Conservation (phyloP, 2,797 vertebrate species). For the Peromyscus melanophrys region DNA sequence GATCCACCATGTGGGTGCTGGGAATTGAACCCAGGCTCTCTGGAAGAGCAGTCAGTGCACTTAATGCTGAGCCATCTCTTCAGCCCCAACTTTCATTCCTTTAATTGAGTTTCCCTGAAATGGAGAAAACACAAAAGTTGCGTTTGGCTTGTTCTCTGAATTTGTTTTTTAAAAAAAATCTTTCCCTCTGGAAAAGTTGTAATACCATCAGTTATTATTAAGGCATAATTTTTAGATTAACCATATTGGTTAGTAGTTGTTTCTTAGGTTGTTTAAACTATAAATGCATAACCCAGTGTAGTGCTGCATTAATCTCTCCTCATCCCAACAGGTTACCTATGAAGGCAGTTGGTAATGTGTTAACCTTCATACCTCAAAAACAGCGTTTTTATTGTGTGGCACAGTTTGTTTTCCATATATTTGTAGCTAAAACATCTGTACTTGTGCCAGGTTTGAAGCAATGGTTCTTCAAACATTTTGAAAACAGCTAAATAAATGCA, state of each 20-base stretch:
- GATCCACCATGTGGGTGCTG: not conserved
- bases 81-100: not conserved
- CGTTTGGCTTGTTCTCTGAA: not conserved
- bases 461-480: constrained; percentile 48
- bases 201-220: not conserved
- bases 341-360: not conserved
- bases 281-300: not conserved
- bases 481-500: constrained; percentile 64
- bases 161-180: constrained; percentile 13
- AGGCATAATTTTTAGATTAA: constrained; percentile 19
- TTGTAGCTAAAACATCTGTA: constrained; percentile 43
- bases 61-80: not conserved
- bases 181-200: constrained; percentile 23
- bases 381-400: constrained; percentile 7
- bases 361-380: constrained; percentile 35
- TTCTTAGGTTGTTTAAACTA: not conserved
- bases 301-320: not conserved
- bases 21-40: not conserved
- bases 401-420: constrained; percentile 71
- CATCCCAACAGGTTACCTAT: constrained; percentile 34
- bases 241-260: not conserved
- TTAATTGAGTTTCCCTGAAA: constrained; percentile 70
- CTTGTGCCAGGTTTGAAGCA: constrained; percentile 35
- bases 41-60: not conserved
- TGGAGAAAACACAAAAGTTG: constrained; percentile 28